Evolutionary conservation across 2,113 vertebrate species (phyloP).

Genomic region (Parotia lawesii): DNA sequence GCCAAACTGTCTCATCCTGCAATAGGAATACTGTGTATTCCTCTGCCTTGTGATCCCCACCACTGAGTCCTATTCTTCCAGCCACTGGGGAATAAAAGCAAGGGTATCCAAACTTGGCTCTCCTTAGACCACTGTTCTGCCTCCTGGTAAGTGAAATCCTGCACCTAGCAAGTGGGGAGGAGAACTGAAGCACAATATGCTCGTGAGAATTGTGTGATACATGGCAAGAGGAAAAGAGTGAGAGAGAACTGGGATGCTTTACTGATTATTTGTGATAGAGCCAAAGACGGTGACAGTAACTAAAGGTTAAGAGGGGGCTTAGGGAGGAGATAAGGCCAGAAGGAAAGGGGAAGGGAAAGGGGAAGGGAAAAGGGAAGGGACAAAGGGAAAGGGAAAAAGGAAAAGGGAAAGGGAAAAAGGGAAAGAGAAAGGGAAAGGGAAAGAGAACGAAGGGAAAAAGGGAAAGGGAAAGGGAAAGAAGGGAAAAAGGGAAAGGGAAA

Average conservation of each 20-base stretch:
- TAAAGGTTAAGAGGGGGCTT: neutral
- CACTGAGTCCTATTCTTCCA: neutral
- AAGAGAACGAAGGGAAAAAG: no score
- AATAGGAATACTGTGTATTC: neutral
- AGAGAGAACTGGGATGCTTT: neutral
- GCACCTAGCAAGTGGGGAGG: neutral
- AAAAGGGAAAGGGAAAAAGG: neutral
- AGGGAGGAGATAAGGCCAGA: neutral
- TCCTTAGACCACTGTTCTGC: neutral
- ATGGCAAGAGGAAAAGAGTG: neutral
- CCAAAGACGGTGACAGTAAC: neutral
- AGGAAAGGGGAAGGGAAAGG: neutral
- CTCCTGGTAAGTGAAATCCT: neutral
- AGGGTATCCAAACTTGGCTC: neutral
- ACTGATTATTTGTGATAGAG: neutral
- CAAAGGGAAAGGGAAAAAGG: no score
- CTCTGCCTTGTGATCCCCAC: neutral
- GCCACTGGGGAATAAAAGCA: neutral
- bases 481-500: neutral
- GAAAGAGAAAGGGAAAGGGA: neutral
- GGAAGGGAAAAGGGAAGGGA: no score
- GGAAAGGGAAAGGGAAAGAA: no score
- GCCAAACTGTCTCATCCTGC: constrained; percentile 15
- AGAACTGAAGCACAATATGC: neutral
- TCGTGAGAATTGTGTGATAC: neutral